Base-by-base conservation (phyloP, 2,797 vertebrate species). In the Chiroxiphia lanceolata region DNA sequence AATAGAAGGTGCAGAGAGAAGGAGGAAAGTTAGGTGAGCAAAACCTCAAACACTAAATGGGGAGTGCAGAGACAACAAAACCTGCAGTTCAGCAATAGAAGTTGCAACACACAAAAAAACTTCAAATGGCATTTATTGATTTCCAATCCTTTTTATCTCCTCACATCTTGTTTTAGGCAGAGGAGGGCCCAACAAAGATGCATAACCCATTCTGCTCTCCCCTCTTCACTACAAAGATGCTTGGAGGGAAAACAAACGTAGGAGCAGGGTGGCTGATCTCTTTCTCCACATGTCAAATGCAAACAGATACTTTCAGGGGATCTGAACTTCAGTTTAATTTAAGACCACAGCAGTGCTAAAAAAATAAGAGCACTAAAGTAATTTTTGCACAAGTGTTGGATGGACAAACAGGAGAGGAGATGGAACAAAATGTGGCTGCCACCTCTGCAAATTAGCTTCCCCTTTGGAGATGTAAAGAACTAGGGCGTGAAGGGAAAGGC, bases 41-140 rank as follows among this genome's bases (percentile, higher is more conserved):
- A 93, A 83, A 97, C 90, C 94, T 96, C 86, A 94, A 89, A 96
- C 56, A 88, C 78, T 89, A 92, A 90, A 93, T 91, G 89, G 91
- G 94, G 95, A 51, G 15, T 50, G 71, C 68, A 89, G 19, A 92
- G 84, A 93, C 85, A 97, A 97, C 83, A 96, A 89, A 96, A 96
- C 59, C 79, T 93, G 93, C 63, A 47, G 48, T 96, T 92, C 38
- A 90, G 63, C 83, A 86, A 50, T 93, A 93, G 95, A 97, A 97
- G 90, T 90, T 92, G 29, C 40, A 91, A 51, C 81, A 47, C 56
- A 79, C 47, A 90, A 87, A 94, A 60, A 54, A 89, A 74, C 96
- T 97, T 98, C 97, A 98, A 97, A 98, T 97, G 76, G 78, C 86
- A 92, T 97, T 74, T 91, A 96, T 77, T 96, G 96, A 98, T 97